Base-by-base conservation (phyloP, 1,140 invertebrate species). In the Ruditapes philippinarum region DNA sequence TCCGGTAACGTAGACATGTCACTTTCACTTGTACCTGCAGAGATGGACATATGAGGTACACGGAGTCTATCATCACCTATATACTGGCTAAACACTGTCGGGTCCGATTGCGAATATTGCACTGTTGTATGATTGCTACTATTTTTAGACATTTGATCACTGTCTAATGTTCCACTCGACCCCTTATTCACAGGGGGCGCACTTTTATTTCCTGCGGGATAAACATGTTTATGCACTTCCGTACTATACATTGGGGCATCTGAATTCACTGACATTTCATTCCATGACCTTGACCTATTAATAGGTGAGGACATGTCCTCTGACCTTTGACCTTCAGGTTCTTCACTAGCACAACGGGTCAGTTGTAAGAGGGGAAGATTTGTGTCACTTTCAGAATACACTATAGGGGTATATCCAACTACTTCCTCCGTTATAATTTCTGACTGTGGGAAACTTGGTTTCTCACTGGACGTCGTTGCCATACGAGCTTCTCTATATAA, bases 31-130 rank as follows among this genome's bases (percentile, higher is more conserved):
- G 85, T 78, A 31, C 85, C 85, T 0, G 85, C 85, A 25, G 85
- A 88, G 28, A 90, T 84, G 31, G 89, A 87, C 90, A 90, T 82
- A 78, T 57, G 89, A 80, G 49, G 91, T 40, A 68, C 88, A 90
- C 22, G 89, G 65, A 68, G 88, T 62, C 70, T 89, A 70, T 85
- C 88, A 42, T 90, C 86, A 54, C 88, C 76, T 57, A 60, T 65
- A 78, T 33, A 89, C 68, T 78, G 84, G 40, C 73, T 91, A 84
- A 68, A 88, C 81, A 91, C 90, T 81, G 82, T 88, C 25, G 92
- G 90, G 70, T 91, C 92, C 45, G 92, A 92, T 25, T 87, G 42
- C n/a, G 92, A 92, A 57, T 82, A 91, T 91, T 91, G 89, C 85
- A 92, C 92, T 73, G 42, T 62, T n/a, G 85, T 38, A 51, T 88